These are phyloP conservation scores for Drosophila birchii DNA, from an alignment of 2,888 invertebrate genomes.

Conservation along the genomic window DNA sequence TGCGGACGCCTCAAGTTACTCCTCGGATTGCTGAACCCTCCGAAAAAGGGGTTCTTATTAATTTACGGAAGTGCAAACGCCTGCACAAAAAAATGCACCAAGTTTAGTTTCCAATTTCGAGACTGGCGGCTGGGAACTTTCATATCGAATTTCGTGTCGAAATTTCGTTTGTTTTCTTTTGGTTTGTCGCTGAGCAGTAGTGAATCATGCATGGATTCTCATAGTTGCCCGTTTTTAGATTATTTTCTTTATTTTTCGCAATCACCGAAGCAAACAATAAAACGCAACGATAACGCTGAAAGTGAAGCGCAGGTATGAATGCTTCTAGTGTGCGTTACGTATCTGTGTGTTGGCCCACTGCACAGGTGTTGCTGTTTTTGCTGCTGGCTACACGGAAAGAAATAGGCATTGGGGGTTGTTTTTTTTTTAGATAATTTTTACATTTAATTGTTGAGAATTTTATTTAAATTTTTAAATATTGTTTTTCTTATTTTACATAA, in stretches of 20 bases:
- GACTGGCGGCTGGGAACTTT: conserved; percentile 64
- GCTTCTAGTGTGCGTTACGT: conserved; percentile 21
- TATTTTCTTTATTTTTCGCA: conserved; percentile 70
- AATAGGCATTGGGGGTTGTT: neutral
- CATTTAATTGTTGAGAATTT: neutral
- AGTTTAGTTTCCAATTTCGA: conserved; percentile 33
- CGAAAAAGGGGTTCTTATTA: conserved; percentile 45
- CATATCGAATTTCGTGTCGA: conserved; percentile 62
- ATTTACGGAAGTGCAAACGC: conserved; percentile 68
- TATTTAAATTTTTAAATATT: neutral
- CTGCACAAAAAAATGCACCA: conserved; percentile 60
- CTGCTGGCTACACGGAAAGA: conserved; percentile 11
- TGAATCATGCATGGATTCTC: conserved; percentile 58
- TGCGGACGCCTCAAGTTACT: conserved; percentile 67
- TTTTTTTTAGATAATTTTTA: neutral
- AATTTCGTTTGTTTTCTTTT: conserved; percentile 27
- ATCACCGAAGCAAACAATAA: conserved; percentile 71
- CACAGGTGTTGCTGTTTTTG: conserved; percentile 40
- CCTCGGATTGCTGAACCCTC: conserved; percentile 44
- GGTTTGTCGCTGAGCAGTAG: conserved; percentile 23
- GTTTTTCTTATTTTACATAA: neutral
- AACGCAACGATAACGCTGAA: conserved; percentile 79
- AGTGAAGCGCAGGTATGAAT: conserved; percentile 74
- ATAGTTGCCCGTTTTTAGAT: conserved; percentile 20
- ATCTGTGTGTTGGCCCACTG: conserved; percentile 59